These are phyloP conservation scores for Oscarella lobularis DNA, from an alignment of 37 sponge, comb jelly and placozoan species.

Conservation along the genomic window DNA sequence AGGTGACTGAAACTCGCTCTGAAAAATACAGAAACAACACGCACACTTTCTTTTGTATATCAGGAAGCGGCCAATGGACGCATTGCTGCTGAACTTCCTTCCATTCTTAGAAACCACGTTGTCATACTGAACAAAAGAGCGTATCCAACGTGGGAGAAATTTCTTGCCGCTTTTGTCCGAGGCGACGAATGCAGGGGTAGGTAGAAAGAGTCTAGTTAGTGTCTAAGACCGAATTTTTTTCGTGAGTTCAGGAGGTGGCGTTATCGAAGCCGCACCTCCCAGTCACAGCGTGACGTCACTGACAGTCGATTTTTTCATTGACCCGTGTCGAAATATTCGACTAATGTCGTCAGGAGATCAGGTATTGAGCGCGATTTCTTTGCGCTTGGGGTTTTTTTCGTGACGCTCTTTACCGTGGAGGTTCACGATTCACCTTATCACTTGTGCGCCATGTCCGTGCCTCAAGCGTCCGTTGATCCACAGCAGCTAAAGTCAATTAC, in stretches of 20 bases:
- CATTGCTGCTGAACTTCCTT: slow-evolving; percentile 25
- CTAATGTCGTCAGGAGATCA: slow-evolving; percentile 72
- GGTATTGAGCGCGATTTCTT: too few relatives aligned
- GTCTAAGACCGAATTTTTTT: too few relatives aligned
- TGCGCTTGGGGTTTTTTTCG: not conserved
- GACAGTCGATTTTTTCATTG: slow-evolving; percentile 71
- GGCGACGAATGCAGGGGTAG: too few relatives aligned
- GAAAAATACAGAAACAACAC: not conserved
- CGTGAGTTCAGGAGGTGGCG: too few relatives aligned
- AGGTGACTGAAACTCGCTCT: slow-evolving; percentile 3
- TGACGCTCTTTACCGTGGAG: not conserved
- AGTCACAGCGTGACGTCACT: slow-evolving; percentile 70
- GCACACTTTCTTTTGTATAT: not conserved
- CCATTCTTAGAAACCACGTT: slow-evolving; percentile 19
- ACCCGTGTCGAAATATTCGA: slow-evolving; percentile 46
- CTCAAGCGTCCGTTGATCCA: slow-evolving; percentile 72
- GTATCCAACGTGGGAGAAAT: slow-evolving; percentile 22
- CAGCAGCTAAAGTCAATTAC: slow-evolving; percentile 15
- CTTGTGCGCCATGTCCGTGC: slow-evolving; percentile 12
- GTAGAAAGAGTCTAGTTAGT: too few relatives aligned
- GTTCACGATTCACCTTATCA: not conserved
- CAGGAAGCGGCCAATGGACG: slow-evolving; percentile 22
- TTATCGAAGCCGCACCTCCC: slow-evolving; percentile 83
- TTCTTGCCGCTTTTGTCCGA: slow-evolving; percentile 17
- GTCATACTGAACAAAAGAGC: slow-evolving; percentile 18